These are phyloP conservation scores for Nerophis lumbriciformis DNA, from an alignment of 2,113 vertebrate species.

Conservation along the genomic window DNA sequence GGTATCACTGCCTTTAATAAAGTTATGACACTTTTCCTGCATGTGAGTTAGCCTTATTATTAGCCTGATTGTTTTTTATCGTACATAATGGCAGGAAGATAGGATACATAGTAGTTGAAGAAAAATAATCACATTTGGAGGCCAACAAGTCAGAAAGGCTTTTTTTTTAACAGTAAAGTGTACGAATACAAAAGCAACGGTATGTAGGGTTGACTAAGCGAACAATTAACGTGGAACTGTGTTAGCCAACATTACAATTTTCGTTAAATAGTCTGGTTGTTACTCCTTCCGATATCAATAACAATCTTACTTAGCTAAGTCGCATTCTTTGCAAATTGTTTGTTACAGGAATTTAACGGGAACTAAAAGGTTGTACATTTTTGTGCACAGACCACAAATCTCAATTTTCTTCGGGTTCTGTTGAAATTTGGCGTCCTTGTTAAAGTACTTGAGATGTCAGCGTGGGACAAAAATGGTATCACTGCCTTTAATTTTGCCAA, in stretches of 20 bases:
- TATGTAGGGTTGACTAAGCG: conserved; percentile 17
- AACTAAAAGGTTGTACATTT: neutral
- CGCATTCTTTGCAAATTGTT: too few species aligned
- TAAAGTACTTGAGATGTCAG: neutral
- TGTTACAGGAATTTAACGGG: too few species aligned
- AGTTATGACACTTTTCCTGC: neutral
- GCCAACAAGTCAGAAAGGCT: too few species aligned
- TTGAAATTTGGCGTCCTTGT: neutral
- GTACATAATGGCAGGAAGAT: too few species aligned
- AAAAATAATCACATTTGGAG: too few species aligned
- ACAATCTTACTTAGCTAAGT: too few species aligned
- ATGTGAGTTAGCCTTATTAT: too few species aligned
- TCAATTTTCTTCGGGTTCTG: neutral
- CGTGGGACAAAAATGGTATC: neutral
- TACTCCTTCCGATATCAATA: too few species aligned
- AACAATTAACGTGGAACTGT: conserved; percentile 37
- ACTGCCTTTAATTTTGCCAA: neutral
- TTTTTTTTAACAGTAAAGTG: too few species aligned
- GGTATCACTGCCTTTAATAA: neutral
- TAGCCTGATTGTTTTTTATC: too few species aligned
- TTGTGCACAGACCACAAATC: neutral
- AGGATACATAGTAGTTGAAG: too few species aligned
- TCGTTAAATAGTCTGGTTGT: too few species aligned
- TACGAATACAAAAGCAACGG: neutral
- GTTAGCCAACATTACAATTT: conserved; percentile 7